Percentiles rank a stretch among this genome's conserved stretches.
These are phyloP conservation scores for Cherax destructor DNA, from an alignment of 1,140 invertebrate genomes.

Conservation along the genomic window DNA sequence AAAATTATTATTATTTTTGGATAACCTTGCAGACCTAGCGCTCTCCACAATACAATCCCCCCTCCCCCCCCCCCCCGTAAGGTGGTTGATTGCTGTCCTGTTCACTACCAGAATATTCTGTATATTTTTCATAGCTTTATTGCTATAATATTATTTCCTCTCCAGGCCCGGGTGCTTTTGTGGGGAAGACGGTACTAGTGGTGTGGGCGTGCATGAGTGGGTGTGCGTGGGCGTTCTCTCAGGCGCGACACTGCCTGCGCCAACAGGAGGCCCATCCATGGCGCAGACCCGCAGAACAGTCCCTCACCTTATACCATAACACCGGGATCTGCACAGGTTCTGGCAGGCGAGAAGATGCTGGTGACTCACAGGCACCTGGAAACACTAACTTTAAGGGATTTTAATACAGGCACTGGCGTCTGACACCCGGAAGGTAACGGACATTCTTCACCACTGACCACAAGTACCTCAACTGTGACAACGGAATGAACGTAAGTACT, in stretches of 20 bases:
- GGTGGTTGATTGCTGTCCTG: too few species aligned
- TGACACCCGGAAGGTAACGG: conserved; percentile 33
- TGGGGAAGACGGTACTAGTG: neutral
- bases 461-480: conserved; percentile 57
- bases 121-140: too few species aligned
- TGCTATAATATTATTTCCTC: neutral
- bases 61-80: too few species aligned
- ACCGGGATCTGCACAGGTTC: conserved; percentile 9
- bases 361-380: conserved; percentile 15
- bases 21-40: too few species aligned
- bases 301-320: conserved; percentile 44
- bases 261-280: conserved; percentile 10
- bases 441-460: conserved; percentile 57
- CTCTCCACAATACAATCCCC: too few species aligned
- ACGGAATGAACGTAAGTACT: conserved; percentile 61
- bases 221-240: conserved; percentile 13
- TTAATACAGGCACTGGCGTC: conserved; percentile 30
- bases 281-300: neutral
- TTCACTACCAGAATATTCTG: too few species aligned
- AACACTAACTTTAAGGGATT: conserved; percentile 29
- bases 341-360: conserved; percentile 37
- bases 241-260: conserved; percentile 45
- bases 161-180: neutral
- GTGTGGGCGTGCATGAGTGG: neutral
- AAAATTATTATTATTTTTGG: too few species aligned